Evolutionary conservation across 2,888 invertebrate genomes (phyloP).

Genomic region (Sminthurinus aureus): DNA sequence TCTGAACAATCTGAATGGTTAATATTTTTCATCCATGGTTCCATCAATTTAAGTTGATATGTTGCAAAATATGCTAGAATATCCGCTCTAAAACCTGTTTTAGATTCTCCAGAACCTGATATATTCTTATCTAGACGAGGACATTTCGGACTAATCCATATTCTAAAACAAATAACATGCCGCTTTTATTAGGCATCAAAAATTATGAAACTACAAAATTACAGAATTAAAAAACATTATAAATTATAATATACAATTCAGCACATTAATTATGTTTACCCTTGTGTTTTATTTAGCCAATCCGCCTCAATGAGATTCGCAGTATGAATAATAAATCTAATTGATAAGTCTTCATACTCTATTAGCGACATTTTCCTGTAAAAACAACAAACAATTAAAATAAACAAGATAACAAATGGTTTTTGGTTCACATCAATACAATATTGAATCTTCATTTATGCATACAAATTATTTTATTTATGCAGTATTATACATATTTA

Average conservation of each 20-base stretch:
- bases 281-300: conserved; percentile 95
- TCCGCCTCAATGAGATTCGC: conserved; percentile 91
- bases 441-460: too few relatives aligned
- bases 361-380: conserved; percentile 85
- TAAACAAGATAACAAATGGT: too few relatives aligned
- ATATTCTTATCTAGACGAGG: conserved; percentile 69
- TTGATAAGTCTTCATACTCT: conserved; percentile 79
- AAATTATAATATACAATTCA: not conserved
- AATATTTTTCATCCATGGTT: conserved; percentile 77
- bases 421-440: too few relatives aligned
- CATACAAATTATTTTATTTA: not conserved
- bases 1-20: conserved; percentile 81
- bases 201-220: not conserved
- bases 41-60: conserved; percentile 74
- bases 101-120: conserved; percentile 71
- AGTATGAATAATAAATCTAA: conserved; percentile 87
- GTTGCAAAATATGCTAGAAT: conserved; percentile 78
- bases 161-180: conserved; percentile 65
- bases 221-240: conserved; percentile 33
- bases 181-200: not conserved
- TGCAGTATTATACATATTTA: not conserved
- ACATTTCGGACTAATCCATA: conserved; percentile 89
- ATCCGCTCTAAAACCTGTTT: conserved; percentile 81
- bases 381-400: too few relatives aligned
- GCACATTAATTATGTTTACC: conserved; percentile 66